Evolutionary conservation across 2,888 invertebrate species (phyloP), one percentile per base, ranked within the genome.

Genomic region (Lasioglossum malachurum): DNA sequence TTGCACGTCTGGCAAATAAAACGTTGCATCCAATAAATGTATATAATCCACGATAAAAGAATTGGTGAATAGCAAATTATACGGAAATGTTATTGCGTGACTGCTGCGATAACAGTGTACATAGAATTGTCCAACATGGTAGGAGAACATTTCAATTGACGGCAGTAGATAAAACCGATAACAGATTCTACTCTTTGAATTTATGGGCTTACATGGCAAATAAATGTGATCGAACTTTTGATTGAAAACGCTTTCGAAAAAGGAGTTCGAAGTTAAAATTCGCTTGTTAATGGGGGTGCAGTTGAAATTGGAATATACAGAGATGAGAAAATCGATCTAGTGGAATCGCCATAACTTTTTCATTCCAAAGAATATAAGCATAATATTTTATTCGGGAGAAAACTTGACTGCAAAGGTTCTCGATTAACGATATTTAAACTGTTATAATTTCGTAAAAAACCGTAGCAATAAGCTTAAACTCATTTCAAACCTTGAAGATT

Each of bases 61-160:
- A 64, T 69, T 38, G 19, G 35, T 10, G 67, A 69, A 69, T 38
- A 69, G 35, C 35, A 23, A 69, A 69, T 19, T 38, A 69, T 38
- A 69, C 38, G 67, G 23, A 69, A 69, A 23, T 69, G 23, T 69
- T 38, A 38, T 69, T 69, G 35, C 67, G 35, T 69, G 67, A 69
- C 35, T 69, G 35, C 4, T 23, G 38, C 23, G 67, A 69, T 69
- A 69, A 23, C 23, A 64, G 64, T 31, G 64, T 23, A 31, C 35
- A 69, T 23, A 69, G 67, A 35, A 69, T 64, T 67, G 35, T 35
- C 19, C 35, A 67, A 35, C 35, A 67, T 67, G 67, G 23, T 38
- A 69, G 67, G 67, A 69, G 64, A 69, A 38, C 23, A 69, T 69
- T 69, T 69, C 35, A 38, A 69, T 38, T 35, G 67, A 1, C 16